Evolutionary conservation across 2,113 vertebrate species (phyloP), one percentile per base, ranked within the genome.

Genomic region (Hippoglossus stenolepis): DNA sequence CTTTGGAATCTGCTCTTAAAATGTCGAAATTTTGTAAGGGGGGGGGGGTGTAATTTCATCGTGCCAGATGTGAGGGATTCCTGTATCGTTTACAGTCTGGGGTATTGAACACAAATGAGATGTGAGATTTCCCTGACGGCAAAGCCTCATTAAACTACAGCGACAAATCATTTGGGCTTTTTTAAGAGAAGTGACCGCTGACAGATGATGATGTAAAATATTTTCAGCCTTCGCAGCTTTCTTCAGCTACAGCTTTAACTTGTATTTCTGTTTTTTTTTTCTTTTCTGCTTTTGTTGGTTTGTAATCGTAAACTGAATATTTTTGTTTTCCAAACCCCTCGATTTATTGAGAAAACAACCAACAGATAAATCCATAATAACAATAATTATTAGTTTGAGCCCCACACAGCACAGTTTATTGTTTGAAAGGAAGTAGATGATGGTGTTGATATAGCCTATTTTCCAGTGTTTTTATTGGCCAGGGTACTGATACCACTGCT

Each of bases 61-160:
- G 70, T 62, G 61, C 65, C 79, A 89, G 85, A 89, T 88, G 79
- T 86, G 65, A 73, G 26, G 58, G 76, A 82, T 82, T 83, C 64
- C 60, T 77, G 58, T 73, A 73, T 84, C 67, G 68, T 86, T 82
- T 79, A 28, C 71, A 31, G 82, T 84, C 79, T 83, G 83, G 70
- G 62, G 54, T 51, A 65, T 15, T 65, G 64, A 72, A 70, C 1
- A 5, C 59, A 73, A 68, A 84, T 80, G 31, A 31, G 31, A 31
- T 56, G 24, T 74, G 26, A 47, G 9, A 65, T 70, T 80, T 84
- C 72, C 65, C 71, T 70, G 35, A 18, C 21, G 2, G 5, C 59
- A 82, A 63, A 70, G 35, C 63, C 63, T 54, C 43, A 24, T 51
- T 51, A 40, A 40, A 40, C 3, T 31, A 53, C 7, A 58, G 20